Evolutionary conservation across 2,888 invertebrate genomes (phyloP), one percentile per base, ranked within the genome.

Genomic region (Thecophora atra): DNA sequence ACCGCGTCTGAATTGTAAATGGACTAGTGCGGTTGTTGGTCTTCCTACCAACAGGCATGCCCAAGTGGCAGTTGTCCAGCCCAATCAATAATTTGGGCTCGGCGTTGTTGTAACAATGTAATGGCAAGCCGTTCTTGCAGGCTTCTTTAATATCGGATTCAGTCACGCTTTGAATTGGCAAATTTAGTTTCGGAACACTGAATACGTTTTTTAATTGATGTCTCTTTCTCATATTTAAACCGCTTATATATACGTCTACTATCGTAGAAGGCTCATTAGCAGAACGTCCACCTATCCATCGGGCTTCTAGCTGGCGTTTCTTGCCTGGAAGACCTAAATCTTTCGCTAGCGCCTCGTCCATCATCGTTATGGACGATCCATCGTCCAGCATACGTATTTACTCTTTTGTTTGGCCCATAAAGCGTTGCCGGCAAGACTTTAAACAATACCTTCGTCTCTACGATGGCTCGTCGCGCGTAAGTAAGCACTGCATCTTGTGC

Each of bases 11-110:
- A 17, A 74, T 56, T 17, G 74, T 72, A 3, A 63, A 75, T n/a
- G 71, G 63, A 24, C 68, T 73, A 60, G 17, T 44, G 15, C 44
- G 15, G 1, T 72, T 54, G 37, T 56, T 15, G 7, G 15, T 15
- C 28, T 67, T 56, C 15, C 56, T 63, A 52, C 72, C 72, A 37
- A 52, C 58, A 37, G 74, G 71, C n/a, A 73, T 30, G 11, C 74
- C 74, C 15, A 73, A 52, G 66, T 73, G 64, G 58, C 73, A 75
- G 24, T 75, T 51, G 24, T 74, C 73, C 15, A 75, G 47, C 0
- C 74, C 68, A 24, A 74, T 75, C 15, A 74, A 62, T n/a, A 76
- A 26, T 19, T 72, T 73, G 3, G 73, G 73, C 19, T 65, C 19
- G 37, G 70, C 73, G 28, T 67, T 56, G 7, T 64, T 37, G 21